Base-by-base conservation (phyloP, 2,797 vertebrate species). In the Manis crassicaudata region DNA sequence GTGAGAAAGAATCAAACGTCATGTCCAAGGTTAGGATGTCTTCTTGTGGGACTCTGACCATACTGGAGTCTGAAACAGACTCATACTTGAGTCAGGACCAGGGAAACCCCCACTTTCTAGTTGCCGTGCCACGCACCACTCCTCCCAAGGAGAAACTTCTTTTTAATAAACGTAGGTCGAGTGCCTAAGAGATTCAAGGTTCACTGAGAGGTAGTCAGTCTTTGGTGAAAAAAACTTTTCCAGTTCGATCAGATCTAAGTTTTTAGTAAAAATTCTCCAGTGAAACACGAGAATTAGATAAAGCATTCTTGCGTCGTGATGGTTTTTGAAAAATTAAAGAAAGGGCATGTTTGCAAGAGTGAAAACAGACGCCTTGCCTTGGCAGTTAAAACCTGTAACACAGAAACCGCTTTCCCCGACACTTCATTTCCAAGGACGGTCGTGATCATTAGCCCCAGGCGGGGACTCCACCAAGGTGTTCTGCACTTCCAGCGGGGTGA, bases 311-410 rank as follows among this genome's bases (percentile, higher is more conserved):
- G 83, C 83, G 86, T 23, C 43, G 37, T 8, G 88, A 85, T 37
- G 88, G 70, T 73, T 95, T 77, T 95, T 85, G 88, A 88, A 92
- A 96, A 94, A 84, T 96, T 63, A 95, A 95, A 97, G 96, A 95
- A 96, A 95, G 88, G 68, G 86, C 86, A 62, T 40, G 90, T 94
- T 67, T 85, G 91, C 95, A 87, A 91, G 79, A 91, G 88, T 17
- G 84, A 81, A 81, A 95, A 80, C 43, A 77, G 7, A 73, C 3
- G 46, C 65, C 83, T 58, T 10, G 52, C 88, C 85, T 27, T 56
- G 91, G 50, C 92, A 70, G 88, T 90, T 79, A 2, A 29, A 32
- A 25, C 54, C 23, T 1, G 37, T 50, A 56, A 7, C 6, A 56
- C 5, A 76, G n/a, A 70, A 72, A n/a, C 52, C 81, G 62, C 80